Percentiles rank a stretch among this genome's conserved stretches.
Conservation (phyloP, 2,888 invertebrate genomes). For the Archaeoteleia sp. region DNA sequence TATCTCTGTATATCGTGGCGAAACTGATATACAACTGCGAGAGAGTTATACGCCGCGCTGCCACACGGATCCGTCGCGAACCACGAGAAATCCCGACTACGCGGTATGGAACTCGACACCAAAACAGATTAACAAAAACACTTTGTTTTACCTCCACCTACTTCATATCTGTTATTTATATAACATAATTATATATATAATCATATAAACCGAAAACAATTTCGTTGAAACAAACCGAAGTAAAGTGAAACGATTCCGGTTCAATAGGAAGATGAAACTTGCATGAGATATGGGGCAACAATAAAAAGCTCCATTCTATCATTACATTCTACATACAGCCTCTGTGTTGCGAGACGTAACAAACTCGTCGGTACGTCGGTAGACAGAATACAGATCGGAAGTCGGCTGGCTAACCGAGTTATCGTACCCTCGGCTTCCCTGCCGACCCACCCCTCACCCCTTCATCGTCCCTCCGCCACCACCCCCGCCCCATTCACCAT, state of each 20-base stretch:
- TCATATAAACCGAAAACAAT: too few relatives aligned
- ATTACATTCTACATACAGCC: constrained; percentile 39
- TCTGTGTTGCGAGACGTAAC: constrained; percentile 59
- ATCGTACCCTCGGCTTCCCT: constrained; percentile 63
- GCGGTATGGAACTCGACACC: too few relatives aligned
- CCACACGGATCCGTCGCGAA: too few relatives aligned
- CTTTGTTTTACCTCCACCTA: too few relatives aligned
- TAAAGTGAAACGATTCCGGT: neutral
- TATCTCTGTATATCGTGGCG: too few relatives aligned
- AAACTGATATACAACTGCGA: too few relatives aligned
- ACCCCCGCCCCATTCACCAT: constrained; percentile 56
- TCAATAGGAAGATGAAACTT: constrained; percentile 15
- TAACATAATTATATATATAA: too few relatives aligned
- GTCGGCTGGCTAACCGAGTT: constrained; percentile 71
- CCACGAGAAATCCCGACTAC: too few relatives aligned
- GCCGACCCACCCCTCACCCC: constrained; percentile 55
- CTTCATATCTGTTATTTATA: too few relatives aligned
- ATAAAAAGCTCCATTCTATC: constrained; percentile 40
- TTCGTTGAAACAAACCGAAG: neutral
- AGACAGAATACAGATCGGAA: constrained; percentile 73
- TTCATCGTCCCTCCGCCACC: too few relatives aligned
- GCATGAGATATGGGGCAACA: constrained; percentile 1
- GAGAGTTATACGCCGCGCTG: too few relatives aligned
- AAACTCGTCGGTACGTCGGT: constrained; percentile 69
- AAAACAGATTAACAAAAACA: too few relatives aligned